Conservation (phyloP, 2,113 vertebrate genomes). For the Leuciscus idus region DNA sequence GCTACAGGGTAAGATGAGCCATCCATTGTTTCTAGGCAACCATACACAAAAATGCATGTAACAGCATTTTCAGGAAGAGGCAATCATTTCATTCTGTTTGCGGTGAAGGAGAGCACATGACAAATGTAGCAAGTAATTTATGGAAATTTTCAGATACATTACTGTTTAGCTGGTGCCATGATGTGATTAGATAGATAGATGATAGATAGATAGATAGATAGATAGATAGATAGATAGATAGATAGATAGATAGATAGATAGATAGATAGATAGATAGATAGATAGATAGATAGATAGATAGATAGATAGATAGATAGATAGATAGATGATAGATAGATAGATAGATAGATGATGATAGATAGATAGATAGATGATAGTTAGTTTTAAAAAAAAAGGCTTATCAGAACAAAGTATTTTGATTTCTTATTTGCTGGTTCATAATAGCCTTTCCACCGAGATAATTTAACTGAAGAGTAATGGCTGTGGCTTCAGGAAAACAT, state of each 20-base stretch:
- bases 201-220: not conserved
- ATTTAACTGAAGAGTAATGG: constrained; percentile 21
- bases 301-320: no score
- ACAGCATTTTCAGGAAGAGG: constrained; percentile 11
- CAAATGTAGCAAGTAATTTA: not conserved
- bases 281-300: no score
- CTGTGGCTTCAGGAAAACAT: not conserved
- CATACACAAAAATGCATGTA: constrained; percentile 12
- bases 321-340: no score
- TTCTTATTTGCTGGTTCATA: not conserved
- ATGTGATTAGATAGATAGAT: not conserved
- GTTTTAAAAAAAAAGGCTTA: not conserved
- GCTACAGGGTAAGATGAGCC: constrained; percentile 1
- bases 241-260: no score
- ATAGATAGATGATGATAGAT: no score
- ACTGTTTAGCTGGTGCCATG: not conserved
- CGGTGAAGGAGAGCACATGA: not conserved
- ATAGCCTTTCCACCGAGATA: not conserved
- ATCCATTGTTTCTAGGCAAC: constrained; percentile 27
- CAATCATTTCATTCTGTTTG: not conserved
- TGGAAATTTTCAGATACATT: not conserved
- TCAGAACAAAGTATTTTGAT: not conserved
- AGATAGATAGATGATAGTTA: no score
- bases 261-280: no score
- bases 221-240: not conserved